Base-by-base conservation (phyloP, 2,888 invertebrate species). In the Lobophora halterata region DNA sequence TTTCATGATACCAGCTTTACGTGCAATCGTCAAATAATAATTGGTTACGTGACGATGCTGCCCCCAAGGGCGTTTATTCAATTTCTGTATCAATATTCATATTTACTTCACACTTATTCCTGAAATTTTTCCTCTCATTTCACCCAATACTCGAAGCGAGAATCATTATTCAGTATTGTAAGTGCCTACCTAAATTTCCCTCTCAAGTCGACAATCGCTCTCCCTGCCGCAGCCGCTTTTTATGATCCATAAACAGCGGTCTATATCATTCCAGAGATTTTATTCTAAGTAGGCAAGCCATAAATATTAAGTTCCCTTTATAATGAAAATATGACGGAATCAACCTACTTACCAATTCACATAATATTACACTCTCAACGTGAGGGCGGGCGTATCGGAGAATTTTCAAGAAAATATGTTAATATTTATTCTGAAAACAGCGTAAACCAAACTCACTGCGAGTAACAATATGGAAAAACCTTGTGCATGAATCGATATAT, bases 181-280 rank as follows among this genome's bases (percentile, higher is more conserved):
- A 64, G 59, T 61, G 60, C 60, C 58, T 58, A 57, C 61, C 52
- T 52, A 56, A 57, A 58, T 58, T 59, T 57, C 44, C 49, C 55
- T 52, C 58, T 49, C 34, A 43, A 40, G 39, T 55, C 58, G 49
- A 55, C 58, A 61, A 57, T 60, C 54, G 52, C 46, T 48, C 47
- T 49, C 54, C 50, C 52, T 52, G 45, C 47, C 55, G 47, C 52
- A 46, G 37, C 44, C 51, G 46, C 38, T 41, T 68, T 71, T 71
- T 69, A 70, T 62, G 60, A 60, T 49, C 53, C 65, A 69, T 71
- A 71, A 71, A 71, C 60, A 64, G 54, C 51, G 44, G 58, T 49
- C 59, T 58, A 65, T 63, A 67, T 59, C 58, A 63, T 58, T 56
- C 53, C 51, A 48, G 48, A 52, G 57, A 61, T 64, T 69, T 71